Percentiles rank a stretch among this genome's conserved stretches.
Conservation (phyloP, 2,888 invertebrate species). For the Eucera pruinosa region DNA sequence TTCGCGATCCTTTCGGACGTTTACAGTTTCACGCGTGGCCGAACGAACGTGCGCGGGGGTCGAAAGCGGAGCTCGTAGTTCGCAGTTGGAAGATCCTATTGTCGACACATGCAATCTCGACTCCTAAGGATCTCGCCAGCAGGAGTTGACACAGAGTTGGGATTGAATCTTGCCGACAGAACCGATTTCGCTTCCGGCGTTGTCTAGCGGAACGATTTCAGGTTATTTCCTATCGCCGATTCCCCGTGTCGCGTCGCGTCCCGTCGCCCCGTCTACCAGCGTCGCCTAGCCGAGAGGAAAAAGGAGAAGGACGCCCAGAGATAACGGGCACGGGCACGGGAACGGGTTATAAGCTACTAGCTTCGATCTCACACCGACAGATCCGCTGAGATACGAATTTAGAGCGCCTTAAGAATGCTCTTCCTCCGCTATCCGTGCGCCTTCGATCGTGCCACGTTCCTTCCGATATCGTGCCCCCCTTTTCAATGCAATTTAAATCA, state of each 20-base stretch:
- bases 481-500: conserved; percentile 42
- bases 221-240: conserved; percentile 72
- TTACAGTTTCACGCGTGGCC: neutral
- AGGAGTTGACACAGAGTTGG: conserved; percentile 51
- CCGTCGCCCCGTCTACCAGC: too few relatives aligned
- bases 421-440: conserved; percentile 15
- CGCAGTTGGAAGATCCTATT: conserved; percentile 21
- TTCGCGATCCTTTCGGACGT: neutral
- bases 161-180: conserved; percentile 71
- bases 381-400: conserved; percentile 66
- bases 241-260: conserved; percentile 48
- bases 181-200: conserved; percentile 65
- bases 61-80: neutral
- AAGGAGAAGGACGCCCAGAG: neutral
- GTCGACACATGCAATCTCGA: conserved; percentile 49
- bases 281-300: too few relatives aligned
- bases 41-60: neutral
- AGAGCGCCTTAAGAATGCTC: conserved; percentile 53
- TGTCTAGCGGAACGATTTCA: conserved; percentile 66
- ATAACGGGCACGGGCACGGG: conserved; percentile 13
- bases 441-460: too few relatives aligned
- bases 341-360: conserved; percentile 38
- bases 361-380: conserved; percentile 38
- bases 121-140: conserved; percentile 36
- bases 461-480: conserved; percentile 25